These are phyloP conservation scores for Daubentonia madagascariensis DNA, from an alignment of 2,113 vertebrate genomes.

Conservation along the genomic window DNA sequence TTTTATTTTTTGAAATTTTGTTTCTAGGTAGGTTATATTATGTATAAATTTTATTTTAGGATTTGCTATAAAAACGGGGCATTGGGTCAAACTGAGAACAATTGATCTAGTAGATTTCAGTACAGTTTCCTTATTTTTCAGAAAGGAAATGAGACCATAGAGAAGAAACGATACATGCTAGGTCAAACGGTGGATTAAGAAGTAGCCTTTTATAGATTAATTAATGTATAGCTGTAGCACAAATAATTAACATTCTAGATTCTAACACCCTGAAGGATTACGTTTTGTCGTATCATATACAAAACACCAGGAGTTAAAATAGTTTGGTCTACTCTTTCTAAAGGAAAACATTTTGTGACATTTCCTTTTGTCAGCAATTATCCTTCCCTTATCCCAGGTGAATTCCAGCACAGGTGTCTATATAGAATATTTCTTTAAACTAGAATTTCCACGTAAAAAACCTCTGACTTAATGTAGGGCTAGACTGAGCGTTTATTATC, in stretches of 20 bases:
- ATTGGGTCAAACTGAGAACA: not conserved
- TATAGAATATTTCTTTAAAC: not conserved
- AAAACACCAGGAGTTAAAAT: not conserved
- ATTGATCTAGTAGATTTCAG: not conserved
- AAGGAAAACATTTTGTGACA: not conserved
- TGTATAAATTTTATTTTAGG: not conserved
- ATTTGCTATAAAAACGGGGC: slow-evolving; percentile 14
- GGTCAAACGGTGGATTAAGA: not conserved
- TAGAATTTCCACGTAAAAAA: not conserved
- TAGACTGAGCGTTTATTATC: not conserved
- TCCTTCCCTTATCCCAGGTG: not conserved
- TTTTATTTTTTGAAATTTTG: slow-evolving; percentile 5
- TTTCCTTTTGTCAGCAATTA: not conserved
- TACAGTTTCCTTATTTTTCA: not conserved
- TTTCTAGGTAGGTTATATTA: not conserved
- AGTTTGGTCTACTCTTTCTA: not conserved
- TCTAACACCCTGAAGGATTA: not conserved
- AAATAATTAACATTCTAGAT: not conserved
- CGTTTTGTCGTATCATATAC: not conserved
- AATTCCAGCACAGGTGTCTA: not conserved
- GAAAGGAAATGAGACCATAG: not conserved
- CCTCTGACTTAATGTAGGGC: not conserved
- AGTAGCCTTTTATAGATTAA: not conserved
- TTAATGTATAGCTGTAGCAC: not conserved
- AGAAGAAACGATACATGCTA: not conserved